Percentiles rank a stretch among this genome's conserved stretches.
These are phyloP conservation scores for Drosophila pseudotalamancana DNA, from an alignment of 2,888 invertebrate genomes.

Conservation along the genomic window DNA sequence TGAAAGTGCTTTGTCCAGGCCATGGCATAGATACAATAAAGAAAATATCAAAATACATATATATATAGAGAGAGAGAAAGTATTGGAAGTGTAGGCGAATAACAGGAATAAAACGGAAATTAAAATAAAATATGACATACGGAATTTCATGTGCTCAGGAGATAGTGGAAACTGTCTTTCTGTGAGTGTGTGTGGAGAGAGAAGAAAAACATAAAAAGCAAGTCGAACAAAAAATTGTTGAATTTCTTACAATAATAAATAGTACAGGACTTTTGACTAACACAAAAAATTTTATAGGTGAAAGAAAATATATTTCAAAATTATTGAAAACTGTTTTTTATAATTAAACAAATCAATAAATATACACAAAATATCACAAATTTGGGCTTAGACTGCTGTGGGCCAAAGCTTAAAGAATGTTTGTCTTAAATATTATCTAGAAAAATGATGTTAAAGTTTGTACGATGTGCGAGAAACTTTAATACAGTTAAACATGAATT, in stretches of 20 bases:
- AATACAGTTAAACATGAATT: too few species aligned
- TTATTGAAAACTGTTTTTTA: too few species aligned
- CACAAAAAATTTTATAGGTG: too few species aligned
- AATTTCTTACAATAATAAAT: background rate
- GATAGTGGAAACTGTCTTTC: background rate
- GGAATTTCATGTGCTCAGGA: slow-evolving; percentile 13
- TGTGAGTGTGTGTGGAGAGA: background rate
- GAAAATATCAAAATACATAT: slow-evolving; percentile 6
- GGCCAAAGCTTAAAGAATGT: too few species aligned
- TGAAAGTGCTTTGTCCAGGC: slow-evolving; percentile 70
- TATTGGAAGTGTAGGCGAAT: slow-evolving; percentile 31
- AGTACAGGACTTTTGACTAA: too few species aligned
- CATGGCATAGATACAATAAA: slow-evolving; percentile 50
- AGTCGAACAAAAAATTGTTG: background rate
- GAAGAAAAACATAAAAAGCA: background rate
- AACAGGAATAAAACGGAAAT: slow-evolving; percentile 63
- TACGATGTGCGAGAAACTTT: too few species aligned
- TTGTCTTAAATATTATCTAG: too few species aligned
- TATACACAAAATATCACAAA: too few species aligned
- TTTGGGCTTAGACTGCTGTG: too few species aligned
- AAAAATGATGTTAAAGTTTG: too few species aligned
- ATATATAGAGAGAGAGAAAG: slow-evolving; percentile 1
- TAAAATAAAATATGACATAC: slow-evolving; percentile 68
- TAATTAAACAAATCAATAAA: too few species aligned
- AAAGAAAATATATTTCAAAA: too few species aligned